phyloP scores from a whole-genome alignment of 2,888 invertebrate genomes.

The Laspeyria flexula region DNA sequence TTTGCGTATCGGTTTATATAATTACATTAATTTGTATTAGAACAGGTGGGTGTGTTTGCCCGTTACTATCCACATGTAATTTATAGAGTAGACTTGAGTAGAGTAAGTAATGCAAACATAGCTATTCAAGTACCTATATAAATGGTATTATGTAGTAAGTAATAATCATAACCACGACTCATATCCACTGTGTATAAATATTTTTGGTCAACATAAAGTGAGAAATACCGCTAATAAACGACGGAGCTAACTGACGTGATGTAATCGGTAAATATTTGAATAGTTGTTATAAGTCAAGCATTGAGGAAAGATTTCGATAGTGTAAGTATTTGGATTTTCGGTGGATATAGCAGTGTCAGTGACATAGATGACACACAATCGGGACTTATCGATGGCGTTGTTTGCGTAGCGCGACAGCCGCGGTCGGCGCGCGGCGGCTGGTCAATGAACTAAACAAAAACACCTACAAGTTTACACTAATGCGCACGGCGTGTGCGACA shows the following conservation, averaged over 20 bases:
- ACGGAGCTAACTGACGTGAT: constrained; percentile 13
- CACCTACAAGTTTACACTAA: constrained; percentile 68
- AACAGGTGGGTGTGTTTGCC: no score
- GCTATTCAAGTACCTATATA: not conserved
- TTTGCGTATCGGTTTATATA: no score
- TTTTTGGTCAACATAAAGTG: constrained; percentile 13
- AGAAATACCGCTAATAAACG: constrained; percentile 21
- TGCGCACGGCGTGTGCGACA: constrained; percentile 50
- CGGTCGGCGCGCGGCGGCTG: constrained; percentile 54
- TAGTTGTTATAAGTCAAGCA: constrained; percentile 14
- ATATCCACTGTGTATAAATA: constrained; percentile 10
- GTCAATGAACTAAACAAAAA: constrained; percentile 85
- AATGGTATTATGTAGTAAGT: not conserved
- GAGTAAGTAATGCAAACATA: not conserved
- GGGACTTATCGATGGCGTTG: constrained; percentile 81
- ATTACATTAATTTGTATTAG: no score
- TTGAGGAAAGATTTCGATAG: constrained; percentile 11
- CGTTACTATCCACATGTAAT: no score
- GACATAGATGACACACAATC: constrained; percentile 79
- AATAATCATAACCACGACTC: constrained; percentile 4
- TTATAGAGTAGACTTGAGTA: no score
- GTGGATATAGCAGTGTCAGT: constrained; percentile 60
- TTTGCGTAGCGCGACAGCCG: constrained; percentile 77
- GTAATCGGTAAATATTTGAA: constrained; percentile 24
- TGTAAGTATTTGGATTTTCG: constrained; percentile 35